These are phyloP conservation scores for Micrasema longulum DNA, from an alignment of 1,140 invertebrate species.

Conservation along the genomic window DNA sequence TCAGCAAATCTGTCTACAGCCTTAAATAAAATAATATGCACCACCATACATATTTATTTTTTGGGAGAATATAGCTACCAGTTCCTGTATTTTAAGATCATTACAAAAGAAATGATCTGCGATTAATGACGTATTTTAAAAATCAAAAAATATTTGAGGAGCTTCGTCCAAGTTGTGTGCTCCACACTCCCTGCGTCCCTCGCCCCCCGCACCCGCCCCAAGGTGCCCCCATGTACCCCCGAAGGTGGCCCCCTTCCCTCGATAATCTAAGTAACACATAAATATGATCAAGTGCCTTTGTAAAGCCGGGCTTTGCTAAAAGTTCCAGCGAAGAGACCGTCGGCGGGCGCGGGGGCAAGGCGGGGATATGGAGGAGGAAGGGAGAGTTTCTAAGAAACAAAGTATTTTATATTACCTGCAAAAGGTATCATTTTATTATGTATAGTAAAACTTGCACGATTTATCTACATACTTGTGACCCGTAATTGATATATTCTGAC, in stretches of 20 bases:
- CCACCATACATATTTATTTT: too few relatives aligned
- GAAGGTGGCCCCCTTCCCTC: slow-evolving; percentile 31
- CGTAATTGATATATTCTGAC: slow-evolving; percentile 51
- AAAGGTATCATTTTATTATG: neutral
- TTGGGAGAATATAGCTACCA: too few relatives aligned
- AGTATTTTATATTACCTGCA: slow-evolving; percentile 46
- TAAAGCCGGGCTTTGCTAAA: slow-evolving; percentile 55
- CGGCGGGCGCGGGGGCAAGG: neutral
- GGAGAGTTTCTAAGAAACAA: slow-evolving; percentile 47
- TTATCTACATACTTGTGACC: slow-evolving; percentile 52
- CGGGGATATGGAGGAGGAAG: neutral
- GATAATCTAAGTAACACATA: slow-evolving; percentile 66
- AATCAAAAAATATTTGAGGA: slow-evolving; percentile 6
- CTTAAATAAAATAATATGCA: too few relatives aligned
- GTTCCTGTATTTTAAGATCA: too few relatives aligned
- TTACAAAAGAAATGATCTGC: neutral
- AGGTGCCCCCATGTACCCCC: slow-evolving; percentile 4
- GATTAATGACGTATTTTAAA: too few relatives aligned
- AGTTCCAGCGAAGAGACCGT: slow-evolving; percentile 37
- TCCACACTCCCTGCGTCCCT: neutral
- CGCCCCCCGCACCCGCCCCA: neutral
- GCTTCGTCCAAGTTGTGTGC: neutral
- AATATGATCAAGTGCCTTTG: slow-evolving; percentile 65
- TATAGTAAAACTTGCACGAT: slow-evolving; percentile 52
- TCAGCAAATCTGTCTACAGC: too few relatives aligned